Evolutionary conservation across 2,888 invertebrate species (phyloP).

Genomic region (Leucania comma): DNA sequence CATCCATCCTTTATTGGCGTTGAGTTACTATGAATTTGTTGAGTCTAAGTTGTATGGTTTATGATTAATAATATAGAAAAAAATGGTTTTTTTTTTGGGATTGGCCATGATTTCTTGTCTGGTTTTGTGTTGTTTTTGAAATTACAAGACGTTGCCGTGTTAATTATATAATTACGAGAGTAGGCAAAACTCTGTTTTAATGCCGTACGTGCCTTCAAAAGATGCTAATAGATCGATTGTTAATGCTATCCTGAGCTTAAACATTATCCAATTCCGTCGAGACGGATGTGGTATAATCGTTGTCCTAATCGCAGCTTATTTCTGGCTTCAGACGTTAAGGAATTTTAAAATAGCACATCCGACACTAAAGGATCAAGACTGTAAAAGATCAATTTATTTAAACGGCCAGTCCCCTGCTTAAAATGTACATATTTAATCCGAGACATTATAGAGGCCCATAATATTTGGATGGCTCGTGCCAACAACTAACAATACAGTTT

Average conservation of each 20-base stretch:
- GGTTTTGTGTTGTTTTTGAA: constrained; percentile 7
- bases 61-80: no score
- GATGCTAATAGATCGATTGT: constrained; percentile 16
- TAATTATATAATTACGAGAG: constrained; percentile 31
- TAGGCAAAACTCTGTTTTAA: constrained; percentile 29
- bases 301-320: constrained; percentile 27
- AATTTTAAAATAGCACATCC: constrained; percentile 50
- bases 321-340: constrained; percentile 37
- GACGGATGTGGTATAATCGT: constrained; percentile 28
- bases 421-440: constrained; percentile 70
- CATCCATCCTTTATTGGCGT: constrained; percentile 55
- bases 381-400: constrained; percentile 61
- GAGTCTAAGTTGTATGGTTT: constrained; percentile 7
- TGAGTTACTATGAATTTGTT: constrained; percentile 14
- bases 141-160: constrained; percentile 4
- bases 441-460: constrained; percentile 56
- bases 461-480: constrained; percentile 73
- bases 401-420: constrained; percentile 66
- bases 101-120: background rate
- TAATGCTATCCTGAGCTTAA: background rate
- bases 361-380: constrained; percentile 50
- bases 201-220: constrained; percentile 10
- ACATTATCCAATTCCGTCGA: constrained; percentile 5
- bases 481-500: constrained; percentile 77
- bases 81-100: no score